Base-by-base conservation (phyloP, 2,113 vertebrate species). In the Helogale parvula region DNA sequence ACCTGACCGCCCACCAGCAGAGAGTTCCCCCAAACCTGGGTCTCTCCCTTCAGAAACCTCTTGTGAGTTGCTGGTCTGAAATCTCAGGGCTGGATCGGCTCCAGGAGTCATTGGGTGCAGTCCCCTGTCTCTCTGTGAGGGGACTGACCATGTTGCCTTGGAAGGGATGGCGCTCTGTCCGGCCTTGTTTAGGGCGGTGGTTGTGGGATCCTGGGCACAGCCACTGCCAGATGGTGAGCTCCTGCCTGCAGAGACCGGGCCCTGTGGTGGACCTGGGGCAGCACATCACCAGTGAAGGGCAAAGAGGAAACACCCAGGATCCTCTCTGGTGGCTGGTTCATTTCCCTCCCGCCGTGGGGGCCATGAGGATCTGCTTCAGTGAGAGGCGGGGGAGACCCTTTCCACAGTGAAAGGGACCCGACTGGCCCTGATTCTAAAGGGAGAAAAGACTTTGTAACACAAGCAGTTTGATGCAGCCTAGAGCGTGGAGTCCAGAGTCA, bases 211-310 rank as follows among this genome's bases (percentile, higher is more conserved):
- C 4, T 1, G 54, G 21, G n/a, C 57, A 16, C 14, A 63, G 29
- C 31, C 33, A 3, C 25, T 1, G 7, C 47, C 13, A 6, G 66
- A 9, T 68, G 31, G 9, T 29, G 16, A 27, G 60, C n/a, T 29
- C 35, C 33, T 11, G 1, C 45, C 41, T 31, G 27, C 54, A 19
- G 47, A 9, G 38, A 47, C 4, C 1, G 19, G 35, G 72, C 2
- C 15, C 8, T 2, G 38, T 1, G 0, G 0, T 1, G 33, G 69
- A 31, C 52, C 65, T 17, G 79, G 80, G 35, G 9, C 23, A 9
- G 63, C 0, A 8, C n/a, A 1, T 2, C 5, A 0, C 2, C 0
- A 1, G 27, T 0, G 0, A 38, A 7, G 23, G 92, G 23, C 47
- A 5, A 17, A 1, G 19, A 0, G 8, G 19, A 9, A 0, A 7